Evolutionary conservation across 92 coral and sea anemone species (phyloP).

Genomic region (Phenganax marumi): DNA sequence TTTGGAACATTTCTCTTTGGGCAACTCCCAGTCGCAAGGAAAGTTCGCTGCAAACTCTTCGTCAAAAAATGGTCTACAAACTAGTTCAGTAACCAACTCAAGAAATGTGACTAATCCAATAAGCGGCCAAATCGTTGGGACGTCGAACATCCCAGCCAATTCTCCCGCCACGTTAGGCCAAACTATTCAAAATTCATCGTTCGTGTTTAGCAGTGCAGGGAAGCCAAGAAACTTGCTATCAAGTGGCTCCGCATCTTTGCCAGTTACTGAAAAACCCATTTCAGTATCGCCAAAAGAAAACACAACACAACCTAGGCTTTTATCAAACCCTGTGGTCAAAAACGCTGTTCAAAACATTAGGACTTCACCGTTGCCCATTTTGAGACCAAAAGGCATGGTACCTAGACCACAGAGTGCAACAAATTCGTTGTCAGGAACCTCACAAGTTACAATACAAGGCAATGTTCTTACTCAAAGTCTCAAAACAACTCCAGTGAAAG

Average conservation of each 20-base stretch:
- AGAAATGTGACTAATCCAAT: background rate
- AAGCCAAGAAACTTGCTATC: conserved; percentile 14
- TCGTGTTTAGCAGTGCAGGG: conserved; percentile 21
- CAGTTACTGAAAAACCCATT: background rate
- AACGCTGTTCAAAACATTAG: background rate
- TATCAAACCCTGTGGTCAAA: background rate
- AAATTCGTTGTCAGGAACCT: background rate
- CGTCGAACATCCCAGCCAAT: background rate
- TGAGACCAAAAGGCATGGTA: conserved; percentile 28
- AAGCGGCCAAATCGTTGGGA: background rate
- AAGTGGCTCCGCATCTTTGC: background rate
- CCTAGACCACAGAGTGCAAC: conserved; percentile 15
- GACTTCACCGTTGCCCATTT: background rate
- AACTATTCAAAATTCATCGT: background rate
- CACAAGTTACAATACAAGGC: conserved; percentile 12
- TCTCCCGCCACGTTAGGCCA: too few relatives aligned
- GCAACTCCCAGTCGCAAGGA: background rate
- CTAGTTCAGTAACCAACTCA: background rate
- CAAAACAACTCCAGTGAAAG: conserved; percentile 1
- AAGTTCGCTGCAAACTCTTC: background rate
- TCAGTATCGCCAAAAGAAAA: background rate
- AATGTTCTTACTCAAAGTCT: conserved; percentile 21
- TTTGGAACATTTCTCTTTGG: conserved; percentile 6
- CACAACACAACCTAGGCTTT: background rate
- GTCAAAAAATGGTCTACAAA: background rate